Evolutionary conservation across 2,797 vertebrate species (phyloP).

Genomic region (Borostomias antarcticus): DNA sequence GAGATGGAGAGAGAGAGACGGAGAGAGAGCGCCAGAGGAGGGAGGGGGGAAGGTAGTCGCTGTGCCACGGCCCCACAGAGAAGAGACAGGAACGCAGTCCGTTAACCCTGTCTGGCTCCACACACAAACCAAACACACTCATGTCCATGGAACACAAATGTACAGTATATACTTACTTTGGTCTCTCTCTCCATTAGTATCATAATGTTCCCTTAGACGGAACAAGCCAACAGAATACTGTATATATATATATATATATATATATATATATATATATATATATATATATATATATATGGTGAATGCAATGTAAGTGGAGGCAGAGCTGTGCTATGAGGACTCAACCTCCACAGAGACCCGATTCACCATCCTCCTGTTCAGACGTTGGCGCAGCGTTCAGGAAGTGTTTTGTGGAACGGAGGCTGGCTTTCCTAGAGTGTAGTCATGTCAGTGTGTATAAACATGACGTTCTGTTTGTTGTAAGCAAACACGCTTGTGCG

Average conservation of each 20-base stretch:
- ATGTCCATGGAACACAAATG: too few species aligned
- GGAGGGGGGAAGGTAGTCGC: not conserved
- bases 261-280: too few species aligned
- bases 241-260: too few species aligned
- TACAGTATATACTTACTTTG: too few species aligned
- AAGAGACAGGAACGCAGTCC: not conserved
- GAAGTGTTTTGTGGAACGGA: not conserved
- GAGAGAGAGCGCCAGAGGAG: too few species aligned
- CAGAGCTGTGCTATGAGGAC: too few species aligned
- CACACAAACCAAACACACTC: not conserved
- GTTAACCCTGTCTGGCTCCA: not conserved
- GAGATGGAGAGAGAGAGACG: too few species aligned
- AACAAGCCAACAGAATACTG: too few species aligned
- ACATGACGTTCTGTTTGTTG: not conserved
- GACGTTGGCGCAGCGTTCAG: not conserved
- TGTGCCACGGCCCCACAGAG: not conserved
- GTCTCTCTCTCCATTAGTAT: too few species aligned
- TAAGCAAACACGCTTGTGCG: constrained; percentile 3
- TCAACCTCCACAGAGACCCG: not conserved
- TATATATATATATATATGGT: too few species aligned
- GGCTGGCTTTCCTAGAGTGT: not conserved
- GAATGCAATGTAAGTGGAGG: too few species aligned
- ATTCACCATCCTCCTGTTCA: not conserved
- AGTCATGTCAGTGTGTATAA: not conserved
- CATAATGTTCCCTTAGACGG: too few species aligned